Base-by-base conservation (phyloP, 2,797 vertebrate genomes). In the Catostomus latipinnis region DNA sequence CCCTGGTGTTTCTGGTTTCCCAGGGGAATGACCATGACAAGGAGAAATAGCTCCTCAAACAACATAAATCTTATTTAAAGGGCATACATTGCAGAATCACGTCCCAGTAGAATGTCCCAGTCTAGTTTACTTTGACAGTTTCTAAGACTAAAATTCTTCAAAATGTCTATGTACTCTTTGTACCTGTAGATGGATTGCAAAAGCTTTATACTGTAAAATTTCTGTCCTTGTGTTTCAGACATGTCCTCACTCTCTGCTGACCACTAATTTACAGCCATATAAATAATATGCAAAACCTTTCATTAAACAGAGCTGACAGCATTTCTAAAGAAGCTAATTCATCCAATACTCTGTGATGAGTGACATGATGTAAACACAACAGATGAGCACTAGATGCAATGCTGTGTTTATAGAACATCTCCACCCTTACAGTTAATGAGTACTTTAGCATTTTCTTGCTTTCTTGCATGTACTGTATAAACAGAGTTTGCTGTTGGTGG, bases 181-280 rank as follows among this genome's bases (percentile, higher is more conserved):
- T 54, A 52, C 49, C 9, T 61, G 49, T 85, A 81, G 48, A 83
- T 74, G 66, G 50, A 80, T 71, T 70, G 1, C 65, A 77, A 65
- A 68, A 10, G 49, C 80, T 56, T 53, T 50, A 78, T 9, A 62
- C 57, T 16, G 56, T 1, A 9, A 0, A 2, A 57, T 57, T 57
- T 34, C 34, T 34, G 34, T 34, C 34, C 34, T 84, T 56, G 63
- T 49, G 60, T 72, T 71, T 54, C 13, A 58, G 73, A 73, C 80
- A 18, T 46, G 49, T 68, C 78, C 78, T 86, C 60, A 82, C 72
- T 83, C 78, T 74, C 81, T 62, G 71, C 50, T 78, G 66, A 66
- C 75, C 50, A 66, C 73, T 83, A 81, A 87, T 90, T 88, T 85
- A 87, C 82, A 85, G 73, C 69, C 80, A 76, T 82, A 86, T 89